These are phyloP conservation scores for Zosterops japonicus DNA, from an alignment of 2,113 vertebrate species.

Conservation along the genomic window DNA sequence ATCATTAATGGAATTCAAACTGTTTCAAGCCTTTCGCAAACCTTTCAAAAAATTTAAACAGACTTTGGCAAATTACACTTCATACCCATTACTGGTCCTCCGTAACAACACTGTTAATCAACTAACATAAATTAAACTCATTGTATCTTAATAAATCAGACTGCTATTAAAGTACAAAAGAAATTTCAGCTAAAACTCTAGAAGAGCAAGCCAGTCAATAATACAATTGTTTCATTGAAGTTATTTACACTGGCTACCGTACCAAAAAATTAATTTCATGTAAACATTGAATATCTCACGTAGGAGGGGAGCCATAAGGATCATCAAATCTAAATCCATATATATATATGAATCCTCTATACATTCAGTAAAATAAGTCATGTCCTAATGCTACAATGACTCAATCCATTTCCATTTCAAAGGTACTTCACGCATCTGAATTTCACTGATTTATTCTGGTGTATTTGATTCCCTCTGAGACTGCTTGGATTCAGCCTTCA, in stretches of 20 bases:
- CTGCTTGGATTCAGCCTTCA: neutral
- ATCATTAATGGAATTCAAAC: constrained; percentile 24
- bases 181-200: neutral
- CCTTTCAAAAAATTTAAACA: neutral
- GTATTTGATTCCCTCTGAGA: neutral
- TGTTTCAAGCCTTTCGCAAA: constrained; percentile 22
- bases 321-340: neutral
- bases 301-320: neutral
- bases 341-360: neutral
- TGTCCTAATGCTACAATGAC: neutral
- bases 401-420: neutral
- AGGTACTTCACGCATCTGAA: neutral
- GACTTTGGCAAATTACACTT: neutral
- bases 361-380: neutral
- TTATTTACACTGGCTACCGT: neutral
- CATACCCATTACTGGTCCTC: constrained; percentile 7
- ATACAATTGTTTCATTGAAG: neutral
- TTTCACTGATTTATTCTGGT: neutral
- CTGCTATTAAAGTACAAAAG: constrained; percentile 26
- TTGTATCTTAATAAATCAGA: constrained; percentile 5
- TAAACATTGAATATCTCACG: neutral
- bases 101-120: constrained; percentile 56
- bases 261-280: neutral
- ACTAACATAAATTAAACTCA: neutral
- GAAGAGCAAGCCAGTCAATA: neutral